These are phyloP conservation scores for Gymnobelideus leadbeateri DNA, from an alignment of 2,113 vertebrate species.

Conservation along the genomic window DNA sequence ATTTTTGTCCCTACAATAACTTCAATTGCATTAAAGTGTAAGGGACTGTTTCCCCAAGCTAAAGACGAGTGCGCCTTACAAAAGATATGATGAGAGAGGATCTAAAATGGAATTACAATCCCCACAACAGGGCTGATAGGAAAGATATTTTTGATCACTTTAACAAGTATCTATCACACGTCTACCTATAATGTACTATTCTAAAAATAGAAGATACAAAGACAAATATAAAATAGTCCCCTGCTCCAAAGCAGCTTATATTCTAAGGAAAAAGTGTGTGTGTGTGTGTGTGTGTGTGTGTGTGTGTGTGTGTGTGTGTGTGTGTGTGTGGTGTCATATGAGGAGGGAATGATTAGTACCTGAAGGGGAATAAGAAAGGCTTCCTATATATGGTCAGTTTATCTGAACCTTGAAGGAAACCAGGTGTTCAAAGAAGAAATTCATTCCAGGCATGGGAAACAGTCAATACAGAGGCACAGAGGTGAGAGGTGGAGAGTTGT, in stretches of 20 bases:
- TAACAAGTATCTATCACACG: not conserved
- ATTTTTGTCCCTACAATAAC: not conserved
- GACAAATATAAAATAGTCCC: not conserved
- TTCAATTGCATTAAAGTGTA: not conserved
- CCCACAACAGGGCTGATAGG: not conserved
- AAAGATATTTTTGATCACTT: not conserved
- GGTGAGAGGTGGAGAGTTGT: not conserved
- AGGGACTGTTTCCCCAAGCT: not conserved
- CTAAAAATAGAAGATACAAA: not conserved
- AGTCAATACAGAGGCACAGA: not conserved
- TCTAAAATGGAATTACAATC: not conserved
- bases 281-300: too few species aligned
- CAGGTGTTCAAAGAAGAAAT: not conserved
- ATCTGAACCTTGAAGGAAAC: not conserved
- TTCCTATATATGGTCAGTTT: not conserved
- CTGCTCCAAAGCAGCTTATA: not conserved
- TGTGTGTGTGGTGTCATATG: not conserved
- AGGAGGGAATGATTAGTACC: not conserved
- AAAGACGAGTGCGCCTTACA: not conserved
- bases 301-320: too few species aligned
- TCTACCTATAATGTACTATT: not conserved
- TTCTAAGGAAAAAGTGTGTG: not conserved
- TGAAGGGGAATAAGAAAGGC: not conserved
- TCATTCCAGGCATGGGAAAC: not conserved
- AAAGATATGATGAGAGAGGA: not conserved